Evolutionary conservation across 2,113 vertebrate species (phyloP), one percentile per base, ranked within the genome.

Genomic region (Pterocles burchelli): DNA sequence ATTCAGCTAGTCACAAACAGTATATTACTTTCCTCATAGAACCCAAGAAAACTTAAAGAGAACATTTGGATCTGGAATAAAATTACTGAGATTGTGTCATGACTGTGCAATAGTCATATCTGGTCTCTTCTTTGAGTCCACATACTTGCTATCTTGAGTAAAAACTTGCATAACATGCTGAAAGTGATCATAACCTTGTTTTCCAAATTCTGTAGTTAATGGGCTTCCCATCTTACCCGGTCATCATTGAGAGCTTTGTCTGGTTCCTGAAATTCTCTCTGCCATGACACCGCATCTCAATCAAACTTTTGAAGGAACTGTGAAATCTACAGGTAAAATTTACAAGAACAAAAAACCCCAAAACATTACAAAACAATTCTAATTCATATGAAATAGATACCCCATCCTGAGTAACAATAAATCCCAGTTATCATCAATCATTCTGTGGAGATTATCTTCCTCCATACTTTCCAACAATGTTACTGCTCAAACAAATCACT

Each of bases 271-370:
- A 65, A 70, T 51, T 54, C 5, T 62, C 5, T 62, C 18, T 82
- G 21, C 22, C 25, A 43, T 24, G 11, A 13, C 18, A 38, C 2
- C 3, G 8, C 4, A 12, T 48, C 36, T 55, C 48, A 34, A 45
- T 26, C 3, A 34, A 63, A 3, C 2, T 68, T 85, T 48, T 65
- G 20, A 68, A 9, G 7, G 6, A 90, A 57, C 9, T 66, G 9
- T 3, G 4, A 75, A 75, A 79, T 17, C 4, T 9, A 57, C 8
- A 65, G 22, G 20, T 24, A 52, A 63, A 80, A 49, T 71, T 90
- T 36, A 14, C 7, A 49, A 51, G 21, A 46, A 4, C 17, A 57
- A 76, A 38, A 45, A 13, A 2, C 0, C 2, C 4, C 2, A 12
- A 71, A 54, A 16, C 0, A 41, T 45, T 22, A n/a, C 17, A 31